Percentiles rank a stretch among this genome's conserved stretches.
Conservation (phyloP, 2,888 invertebrate genomes). For the Aphodius sticticus region DNA sequence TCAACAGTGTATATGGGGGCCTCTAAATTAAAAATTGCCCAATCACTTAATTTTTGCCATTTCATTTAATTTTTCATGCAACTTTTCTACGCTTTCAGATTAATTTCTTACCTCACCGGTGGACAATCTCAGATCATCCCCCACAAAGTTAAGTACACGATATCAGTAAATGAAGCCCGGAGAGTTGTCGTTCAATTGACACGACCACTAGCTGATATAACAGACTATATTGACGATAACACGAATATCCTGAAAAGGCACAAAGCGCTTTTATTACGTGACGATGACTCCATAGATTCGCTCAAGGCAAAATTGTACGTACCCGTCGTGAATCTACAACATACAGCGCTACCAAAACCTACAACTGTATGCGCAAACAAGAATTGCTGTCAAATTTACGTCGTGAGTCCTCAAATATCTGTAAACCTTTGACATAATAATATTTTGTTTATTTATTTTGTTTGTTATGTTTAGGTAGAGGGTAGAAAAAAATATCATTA, state of each 20-base stretch:
- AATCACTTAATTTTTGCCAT: background rate
- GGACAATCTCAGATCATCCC: conserved; percentile 45
- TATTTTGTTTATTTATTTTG: conserved; percentile 8
- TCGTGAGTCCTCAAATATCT: conserved; percentile 36
- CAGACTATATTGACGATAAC: conserved; percentile 54
- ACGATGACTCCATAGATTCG: conserved; percentile 37
- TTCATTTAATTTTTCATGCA: background rate
- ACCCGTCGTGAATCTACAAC: conserved; percentile 39
- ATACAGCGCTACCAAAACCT: conserved; percentile 37
- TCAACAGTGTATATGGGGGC: no score
- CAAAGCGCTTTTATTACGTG: conserved; percentile 32
- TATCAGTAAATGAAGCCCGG: conserved; percentile 54
- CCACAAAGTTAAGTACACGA: conserved; percentile 51
- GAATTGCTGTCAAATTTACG: conserved; percentile 42
- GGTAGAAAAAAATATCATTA: conserved; percentile 51
- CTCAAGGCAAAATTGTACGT: conserved; percentile 38
- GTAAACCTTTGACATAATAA: background rate
- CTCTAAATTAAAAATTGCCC: background rate
- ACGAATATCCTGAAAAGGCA: conserved; percentile 49
- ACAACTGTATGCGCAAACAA: conserved; percentile 41
- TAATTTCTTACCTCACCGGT: conserved; percentile 35
- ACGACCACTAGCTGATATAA: conserved; percentile 55
- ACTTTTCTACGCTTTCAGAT: conserved; percentile 27
- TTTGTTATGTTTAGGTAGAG: conserved; percentile 45
- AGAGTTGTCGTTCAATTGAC: conserved; percentile 52